Percentiles rank a stretch among this genome's conserved stretches.
Conservation (phyloP, 2,888 invertebrate species). For the Acleris cristana region DNA sequence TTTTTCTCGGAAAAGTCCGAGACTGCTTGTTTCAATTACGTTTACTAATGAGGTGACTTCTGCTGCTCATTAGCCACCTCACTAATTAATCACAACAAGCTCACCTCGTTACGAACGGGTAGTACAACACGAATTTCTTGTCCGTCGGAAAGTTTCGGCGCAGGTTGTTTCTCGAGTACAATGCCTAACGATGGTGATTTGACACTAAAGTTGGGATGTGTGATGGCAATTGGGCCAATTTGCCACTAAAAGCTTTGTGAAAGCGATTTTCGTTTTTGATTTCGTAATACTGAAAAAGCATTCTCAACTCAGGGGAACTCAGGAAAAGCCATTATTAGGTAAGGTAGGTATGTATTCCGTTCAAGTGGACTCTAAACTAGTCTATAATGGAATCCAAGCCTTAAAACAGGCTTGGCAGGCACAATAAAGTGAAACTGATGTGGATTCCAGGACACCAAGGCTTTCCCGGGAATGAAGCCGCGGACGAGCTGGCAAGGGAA, state of each 20-base stretch:
- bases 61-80: constrained; percentile 76
- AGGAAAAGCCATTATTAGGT: too few relatives aligned
- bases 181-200: constrained; percentile 3
- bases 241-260: neutral
- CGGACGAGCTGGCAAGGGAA: too few relatives aligned
- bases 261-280: neutral
- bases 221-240: neutral
- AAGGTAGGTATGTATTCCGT: too few relatives aligned
- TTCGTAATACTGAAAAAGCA: too few relatives aligned
- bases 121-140: constrained; percentile 57
- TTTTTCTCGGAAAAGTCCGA: constrained; percentile 70
- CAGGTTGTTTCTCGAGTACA: neutral
- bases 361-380: too few relatives aligned
- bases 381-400: too few relatives aligned
- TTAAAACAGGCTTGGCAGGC: too few relatives aligned
- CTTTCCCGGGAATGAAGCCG: too few relatives aligned
- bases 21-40: constrained; percentile 73
- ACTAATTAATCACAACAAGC: constrained; percentile 77
- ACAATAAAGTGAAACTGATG: too few relatives aligned
- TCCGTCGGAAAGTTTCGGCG: constrained; percentile 34
- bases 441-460: too few relatives aligned
- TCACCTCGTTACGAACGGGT: constrained; percentile 66
- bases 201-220: neutral
- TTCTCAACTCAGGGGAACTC: too few relatives aligned
- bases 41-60: constrained; percentile 78